Conservation (phyloP, 2,888 invertebrate species). For the Drosophila yooni region DNA sequence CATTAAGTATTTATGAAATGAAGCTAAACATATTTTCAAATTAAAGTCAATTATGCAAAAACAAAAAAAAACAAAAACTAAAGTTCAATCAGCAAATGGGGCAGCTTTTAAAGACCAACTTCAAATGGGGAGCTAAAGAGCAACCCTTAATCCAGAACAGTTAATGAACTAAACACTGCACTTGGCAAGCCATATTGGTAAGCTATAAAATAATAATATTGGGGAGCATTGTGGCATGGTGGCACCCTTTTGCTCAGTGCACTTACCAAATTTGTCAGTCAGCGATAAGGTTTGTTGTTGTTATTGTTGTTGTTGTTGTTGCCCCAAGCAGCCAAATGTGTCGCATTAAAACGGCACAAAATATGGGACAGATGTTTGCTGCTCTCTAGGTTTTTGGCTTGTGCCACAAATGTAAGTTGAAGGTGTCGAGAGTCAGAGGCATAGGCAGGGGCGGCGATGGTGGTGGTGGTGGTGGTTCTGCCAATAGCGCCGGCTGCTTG, state of each 20-base stretch:
- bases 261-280: conserved; percentile 75
- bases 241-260: conserved; percentile 48
- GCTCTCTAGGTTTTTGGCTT: conserved; percentile 59
- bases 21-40: conserved; percentile 58
- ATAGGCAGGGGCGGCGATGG: conserved; percentile 20
- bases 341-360: conserved; percentile 74
- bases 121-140: conserved; percentile 31
- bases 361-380: conserved; percentile 78
- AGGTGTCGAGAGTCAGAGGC: conserved; percentile 66
- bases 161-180: conserved; percentile 48
- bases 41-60: conserved; percentile 72
- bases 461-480: conserved; percentile 44
- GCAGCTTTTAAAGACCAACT: neutral
- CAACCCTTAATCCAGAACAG: conserved; percentile 33
- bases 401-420: conserved; percentile 70
- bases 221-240: conserved; percentile 38
- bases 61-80: conserved; percentile 32
- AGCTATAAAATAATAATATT: conserved; percentile 40
- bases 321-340: conserved; percentile 43
- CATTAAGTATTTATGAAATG: conserved; percentile 69
- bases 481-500: conserved; percentile 70
- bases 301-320: neutral
- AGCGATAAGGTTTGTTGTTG: conserved; percentile 51
- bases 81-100: conserved; percentile 40
- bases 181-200: conserved; percentile 32